Evolutionary conservation across 2,888 invertebrate species (phyloP).

Genomic region (Azorinus chamasolen): DNA sequence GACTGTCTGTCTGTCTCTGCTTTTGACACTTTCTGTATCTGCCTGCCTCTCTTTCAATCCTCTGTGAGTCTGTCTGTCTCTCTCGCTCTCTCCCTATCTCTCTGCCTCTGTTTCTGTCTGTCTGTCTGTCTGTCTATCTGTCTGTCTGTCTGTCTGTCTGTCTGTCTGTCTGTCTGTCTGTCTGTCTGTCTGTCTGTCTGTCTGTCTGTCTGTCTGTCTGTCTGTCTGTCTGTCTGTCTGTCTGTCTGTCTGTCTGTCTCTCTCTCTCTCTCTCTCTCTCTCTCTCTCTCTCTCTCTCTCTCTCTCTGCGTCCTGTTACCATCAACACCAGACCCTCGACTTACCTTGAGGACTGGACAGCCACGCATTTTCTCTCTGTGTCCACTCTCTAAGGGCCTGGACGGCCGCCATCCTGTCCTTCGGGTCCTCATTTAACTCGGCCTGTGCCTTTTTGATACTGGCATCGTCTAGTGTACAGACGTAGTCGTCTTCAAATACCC

Average conservation of each 20-base stretch:
- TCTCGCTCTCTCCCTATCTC: too few species aligned
- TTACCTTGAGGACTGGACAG: constrained; percentile 55
- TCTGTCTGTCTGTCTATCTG: too few species aligned
- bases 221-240: not conserved
- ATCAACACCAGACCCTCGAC: too few species aligned
- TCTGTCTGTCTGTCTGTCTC: constrained; percentile 16
- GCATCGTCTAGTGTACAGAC: constrained; percentile 51
- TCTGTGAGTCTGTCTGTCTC: too few species aligned
- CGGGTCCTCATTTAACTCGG: constrained; percentile 54
- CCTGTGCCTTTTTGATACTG: constrained; percentile 29
- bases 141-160: too few species aligned
- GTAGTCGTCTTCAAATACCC: constrained; percentile 32
- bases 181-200: not conserved
- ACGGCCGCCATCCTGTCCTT: constrained; percentile 52
- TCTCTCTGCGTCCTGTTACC: too few species aligned
- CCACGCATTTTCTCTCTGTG: constrained; percentile 43
- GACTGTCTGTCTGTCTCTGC: constrained; percentile 5
- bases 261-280: constrained; percentile 11
- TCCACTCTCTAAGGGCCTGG: constrained; percentile 54
- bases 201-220: not conserved
- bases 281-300: constrained; percentile 8
- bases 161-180: too few species aligned
- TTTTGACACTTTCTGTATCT: constrained; percentile 5
- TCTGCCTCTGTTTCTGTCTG: too few species aligned
- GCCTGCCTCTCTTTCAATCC: constrained; percentile 5